Evolutionary conservation across 2,113 vertebrate species (phyloP), one percentile per base, ranked within the genome.

Genomic region (Clarias batrachus): DNA sequence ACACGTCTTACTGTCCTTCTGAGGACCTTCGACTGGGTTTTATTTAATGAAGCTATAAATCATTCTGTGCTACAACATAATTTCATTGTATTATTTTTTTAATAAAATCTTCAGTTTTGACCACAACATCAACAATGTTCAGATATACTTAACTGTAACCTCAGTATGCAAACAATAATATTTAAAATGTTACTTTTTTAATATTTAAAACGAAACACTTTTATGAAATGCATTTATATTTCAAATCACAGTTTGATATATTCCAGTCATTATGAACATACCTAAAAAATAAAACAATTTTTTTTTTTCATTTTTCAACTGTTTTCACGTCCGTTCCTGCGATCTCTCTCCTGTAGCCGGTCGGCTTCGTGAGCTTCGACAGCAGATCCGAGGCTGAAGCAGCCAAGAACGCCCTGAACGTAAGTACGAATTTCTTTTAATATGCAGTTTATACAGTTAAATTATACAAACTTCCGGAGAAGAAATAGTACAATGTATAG

Each of bases 331-430:
- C 62, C 48, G 74, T 86, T 57, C 79, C 73, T 82, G 12, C 52
- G 2, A 33, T n/a, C 41, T 33, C 71, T 77, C 62, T 65, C 27
- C 37, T 87, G 37, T 52, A 86, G 89, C 84, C 80, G 14, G 86
- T 87, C 21, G 89, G 84, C 13, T 74, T 81, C 7, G 88, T 60
- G 17, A 82, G 84, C 59, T 89, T 89, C n/a, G 85, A 89, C 88
- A 86, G 88, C 78, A 83, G 88, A 80, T 84, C 88, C 30, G 85
- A 89, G 33, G 88, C 88, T 8, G 88, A 89, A 54, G 77, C 85
- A 0, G 88, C 88, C 70, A 89, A 89, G 68, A 89, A 87, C 1
- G 85, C 88, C 68, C 77, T 89, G 33, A 89, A 89, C n/a, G 88
- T 89, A 76, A 89, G 88, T 86, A 19, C 48, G 17, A 37, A 37